phyloP scores from a whole-genome alignment of 2,113 vertebrate species.

The Sus scrofa region DNA sequence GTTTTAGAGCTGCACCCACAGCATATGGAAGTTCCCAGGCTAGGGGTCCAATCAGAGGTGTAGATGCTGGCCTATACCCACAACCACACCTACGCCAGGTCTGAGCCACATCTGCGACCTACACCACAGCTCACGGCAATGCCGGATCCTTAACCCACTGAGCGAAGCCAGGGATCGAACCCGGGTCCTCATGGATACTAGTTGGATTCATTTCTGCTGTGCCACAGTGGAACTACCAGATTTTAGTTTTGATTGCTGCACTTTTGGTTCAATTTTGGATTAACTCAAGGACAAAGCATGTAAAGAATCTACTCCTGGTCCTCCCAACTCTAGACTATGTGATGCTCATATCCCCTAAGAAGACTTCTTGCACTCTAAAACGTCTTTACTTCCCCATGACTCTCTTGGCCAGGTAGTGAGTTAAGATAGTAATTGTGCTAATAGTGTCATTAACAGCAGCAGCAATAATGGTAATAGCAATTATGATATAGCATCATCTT shows the following conservation, averaged over 20 bases:
- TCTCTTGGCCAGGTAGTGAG: background rate
- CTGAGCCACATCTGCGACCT: too few species aligned
- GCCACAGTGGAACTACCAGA: too few species aligned
- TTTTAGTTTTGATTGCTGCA: constrained; percentile 47
- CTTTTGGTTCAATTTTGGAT: constrained; percentile 33
- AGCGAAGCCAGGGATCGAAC: too few species aligned
- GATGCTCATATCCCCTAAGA: background rate
- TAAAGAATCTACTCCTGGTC: background rate
- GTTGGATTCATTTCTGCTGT: too few species aligned
- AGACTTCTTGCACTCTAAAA: background rate
- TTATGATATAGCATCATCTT: background rate
- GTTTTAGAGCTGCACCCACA: too few species aligned
- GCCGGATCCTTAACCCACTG: too few species aligned
- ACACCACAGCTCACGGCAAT: too few species aligned
- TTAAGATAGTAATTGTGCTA: background rate
- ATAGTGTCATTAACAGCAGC: background rate
- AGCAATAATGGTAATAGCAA: background rate
- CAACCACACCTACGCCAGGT: too few species aligned
- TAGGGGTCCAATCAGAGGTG: too few species aligned
- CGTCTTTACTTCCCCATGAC: background rate
- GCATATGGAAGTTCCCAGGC: too few species aligned
- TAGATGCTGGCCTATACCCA: too few species aligned
- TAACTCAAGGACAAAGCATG: background rate
- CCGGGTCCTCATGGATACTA: too few species aligned
- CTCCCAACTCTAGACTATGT: background rate